Percentiles rank a stretch among this genome's conserved stretches.
Conservation (phyloP, 2,113 vertebrate species). For the Rostratula benghalensis region DNA sequence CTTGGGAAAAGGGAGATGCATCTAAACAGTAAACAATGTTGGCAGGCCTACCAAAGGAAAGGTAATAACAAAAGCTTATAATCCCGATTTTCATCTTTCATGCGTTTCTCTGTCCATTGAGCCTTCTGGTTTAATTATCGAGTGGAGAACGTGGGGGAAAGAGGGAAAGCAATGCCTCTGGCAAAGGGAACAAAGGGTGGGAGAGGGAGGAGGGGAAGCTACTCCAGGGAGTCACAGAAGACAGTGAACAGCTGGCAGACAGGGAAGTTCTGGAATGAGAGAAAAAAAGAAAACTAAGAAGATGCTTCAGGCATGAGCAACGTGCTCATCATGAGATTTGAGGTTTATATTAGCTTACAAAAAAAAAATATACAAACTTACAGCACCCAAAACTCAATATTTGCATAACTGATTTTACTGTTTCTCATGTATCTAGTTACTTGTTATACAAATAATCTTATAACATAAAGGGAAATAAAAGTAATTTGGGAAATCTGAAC, state of each 20-base stretch:
- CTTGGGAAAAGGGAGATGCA: not conserved
- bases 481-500: not conserved
- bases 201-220: not conserved
- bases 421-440: not conserved
- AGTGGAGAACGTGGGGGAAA: not conserved
- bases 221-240: not conserved
- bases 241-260: not conserved
- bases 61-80: not conserved
- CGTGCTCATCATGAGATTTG: not conserved
- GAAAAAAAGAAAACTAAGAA: not conserved
- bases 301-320: not conserved
- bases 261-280: not conserved
- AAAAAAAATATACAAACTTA: not conserved
- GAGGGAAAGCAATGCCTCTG: not conserved
- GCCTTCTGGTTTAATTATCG: not conserved
- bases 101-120: not conserved
- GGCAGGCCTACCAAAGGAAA: not conserved
- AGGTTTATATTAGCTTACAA: not conserved
- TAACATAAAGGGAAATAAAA: not conserved
- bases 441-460: not conserved
- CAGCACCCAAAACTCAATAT: not conserved
- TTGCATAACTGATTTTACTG: conserved; percentile 7
- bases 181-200: not conserved
- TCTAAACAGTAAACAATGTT: conserved; percentile 51
- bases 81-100: not conserved